These are phyloP conservation scores for Antennarius striatus DNA, from an alignment of 2,113 vertebrate species.

Conservation along the genomic window DNA sequence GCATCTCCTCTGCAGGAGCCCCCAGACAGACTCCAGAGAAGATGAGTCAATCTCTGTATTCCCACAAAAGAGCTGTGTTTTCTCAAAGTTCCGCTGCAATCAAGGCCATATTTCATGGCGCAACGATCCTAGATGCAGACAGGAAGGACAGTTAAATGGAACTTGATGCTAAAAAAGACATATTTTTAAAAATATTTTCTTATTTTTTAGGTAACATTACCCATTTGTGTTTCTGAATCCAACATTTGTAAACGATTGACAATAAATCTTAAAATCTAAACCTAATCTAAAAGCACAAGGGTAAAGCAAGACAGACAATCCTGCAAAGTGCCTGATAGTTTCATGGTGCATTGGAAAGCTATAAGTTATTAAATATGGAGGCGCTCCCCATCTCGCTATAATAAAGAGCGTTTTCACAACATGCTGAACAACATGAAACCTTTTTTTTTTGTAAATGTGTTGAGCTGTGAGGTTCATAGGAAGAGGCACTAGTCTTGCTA, in stretches of 20 bases:
- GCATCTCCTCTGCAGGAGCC: conserved; percentile 54
- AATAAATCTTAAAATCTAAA: too few species aligned
- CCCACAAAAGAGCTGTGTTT: conserved; percentile 36
- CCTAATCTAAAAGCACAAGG: too few species aligned
- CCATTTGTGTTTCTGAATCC: background rate
- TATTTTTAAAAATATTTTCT: background rate
- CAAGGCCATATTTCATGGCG: conserved; percentile 21
- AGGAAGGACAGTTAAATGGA: too few species aligned
- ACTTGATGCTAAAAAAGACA: conserved; percentile 4
- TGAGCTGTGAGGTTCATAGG: conserved; percentile 38
- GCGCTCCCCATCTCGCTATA: conserved; percentile 22
- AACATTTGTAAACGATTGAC: background rate
- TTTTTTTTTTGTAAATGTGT: conserved; percentile 10
- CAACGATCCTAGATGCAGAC: background rate
- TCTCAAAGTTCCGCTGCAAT: conserved; percentile 21
- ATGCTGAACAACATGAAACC: conserved; percentile 46
- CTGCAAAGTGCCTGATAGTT: conserved; percentile 27
- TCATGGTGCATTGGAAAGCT: conserved; percentile 22
- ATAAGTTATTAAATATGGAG: conserved; percentile 42
- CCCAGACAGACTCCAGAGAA: conserved; percentile 42
- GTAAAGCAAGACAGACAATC: background rate
- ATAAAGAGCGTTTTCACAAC: conserved; percentile 36
- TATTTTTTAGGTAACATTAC: background rate
- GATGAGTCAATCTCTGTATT: conserved; percentile 18
- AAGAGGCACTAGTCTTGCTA: conserved; percentile 60